Evolutionary conservation across 2,888 invertebrate species (phyloP).

Genomic region (Chalcosyrphus nemorum): DNA sequence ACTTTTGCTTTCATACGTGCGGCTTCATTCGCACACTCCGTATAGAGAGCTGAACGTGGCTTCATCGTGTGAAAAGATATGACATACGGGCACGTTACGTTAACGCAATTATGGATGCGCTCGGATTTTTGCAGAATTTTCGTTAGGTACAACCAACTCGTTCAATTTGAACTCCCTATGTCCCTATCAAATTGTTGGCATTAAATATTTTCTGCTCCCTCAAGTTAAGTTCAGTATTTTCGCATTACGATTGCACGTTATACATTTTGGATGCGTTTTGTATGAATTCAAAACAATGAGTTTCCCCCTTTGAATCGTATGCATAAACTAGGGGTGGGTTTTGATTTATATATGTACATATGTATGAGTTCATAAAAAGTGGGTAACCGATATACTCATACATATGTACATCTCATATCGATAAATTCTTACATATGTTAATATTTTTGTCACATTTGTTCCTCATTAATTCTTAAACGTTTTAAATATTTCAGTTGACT

Average conservation of each 20-base stretch:
- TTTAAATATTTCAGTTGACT: not conserved
- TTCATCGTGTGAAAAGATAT: too few relatives aligned
- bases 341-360: conserved; percentile 27
- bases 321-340: conserved; percentile 13
- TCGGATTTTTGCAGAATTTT: too few relatives aligned
- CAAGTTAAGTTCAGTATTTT: not conserved
- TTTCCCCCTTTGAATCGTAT: not conserved
- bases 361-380: conserved; percentile 7
- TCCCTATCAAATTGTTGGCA: too few relatives aligned
- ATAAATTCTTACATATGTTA: conserved; percentile 26
- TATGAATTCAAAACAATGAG: conserved; percentile 7
- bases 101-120: too few relatives aligned
- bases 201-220: not conserved
- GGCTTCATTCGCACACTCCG: too few relatives aligned
- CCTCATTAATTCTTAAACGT: not conserved
- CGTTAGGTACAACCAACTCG: too few relatives aligned
- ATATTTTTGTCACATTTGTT: conserved; percentile 19
- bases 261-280: not conserved
- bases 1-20: too few relatives aligned
- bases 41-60: too few relatives aligned
- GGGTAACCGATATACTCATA: not conserved
- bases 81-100: too few relatives aligned
- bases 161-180: too few relatives aligned
- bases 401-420: not conserved
- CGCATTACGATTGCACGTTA: not conserved